Conservation (phyloP, 2,888 invertebrate species). For the Drosophila recens region DNA sequence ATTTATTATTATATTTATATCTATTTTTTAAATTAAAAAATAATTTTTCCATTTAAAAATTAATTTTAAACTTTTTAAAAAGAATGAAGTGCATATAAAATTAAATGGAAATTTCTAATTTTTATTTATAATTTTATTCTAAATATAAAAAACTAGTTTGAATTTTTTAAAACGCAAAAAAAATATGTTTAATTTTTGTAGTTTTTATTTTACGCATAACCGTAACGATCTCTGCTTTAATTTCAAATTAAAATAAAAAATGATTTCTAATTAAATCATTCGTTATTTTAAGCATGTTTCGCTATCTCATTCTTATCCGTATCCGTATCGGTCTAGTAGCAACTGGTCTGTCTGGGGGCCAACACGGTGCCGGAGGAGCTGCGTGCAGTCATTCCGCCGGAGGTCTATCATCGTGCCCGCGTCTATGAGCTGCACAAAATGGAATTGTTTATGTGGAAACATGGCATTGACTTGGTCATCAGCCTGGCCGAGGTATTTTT, state of each 20-base stretch:
- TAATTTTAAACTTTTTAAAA: no score
- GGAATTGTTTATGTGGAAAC: conserved; percentile 87
- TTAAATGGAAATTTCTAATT: no score
- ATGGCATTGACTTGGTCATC: conserved; percentile 89
- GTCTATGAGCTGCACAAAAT: conserved; percentile 94
- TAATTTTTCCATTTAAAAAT: no score
- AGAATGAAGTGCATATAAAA: no score
- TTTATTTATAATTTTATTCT: no score
- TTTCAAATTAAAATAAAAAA: background rate
- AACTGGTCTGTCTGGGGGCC: conserved; percentile 88
- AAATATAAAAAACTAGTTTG: no score
- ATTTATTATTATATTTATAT: no score
- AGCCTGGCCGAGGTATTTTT: conserved; percentile 89
- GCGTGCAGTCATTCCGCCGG: conserved; percentile 90
- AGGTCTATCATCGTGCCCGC: conserved; percentile 95
- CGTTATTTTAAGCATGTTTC: background rate
- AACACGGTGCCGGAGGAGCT: conserved; percentile 91
- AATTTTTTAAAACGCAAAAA: no score
- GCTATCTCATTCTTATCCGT: background rate
- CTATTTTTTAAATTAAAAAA: no score
- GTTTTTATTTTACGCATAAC: no score
- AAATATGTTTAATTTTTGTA: no score
- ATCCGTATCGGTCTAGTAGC: conserved; percentile 86
- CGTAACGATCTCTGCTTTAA: no score
- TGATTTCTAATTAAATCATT: background rate